Evolutionary conservation across 1,140 invertebrate genomes (phyloP), one percentile per base, ranked within the genome.

Genomic region (Ooceraea biroi): DNA sequence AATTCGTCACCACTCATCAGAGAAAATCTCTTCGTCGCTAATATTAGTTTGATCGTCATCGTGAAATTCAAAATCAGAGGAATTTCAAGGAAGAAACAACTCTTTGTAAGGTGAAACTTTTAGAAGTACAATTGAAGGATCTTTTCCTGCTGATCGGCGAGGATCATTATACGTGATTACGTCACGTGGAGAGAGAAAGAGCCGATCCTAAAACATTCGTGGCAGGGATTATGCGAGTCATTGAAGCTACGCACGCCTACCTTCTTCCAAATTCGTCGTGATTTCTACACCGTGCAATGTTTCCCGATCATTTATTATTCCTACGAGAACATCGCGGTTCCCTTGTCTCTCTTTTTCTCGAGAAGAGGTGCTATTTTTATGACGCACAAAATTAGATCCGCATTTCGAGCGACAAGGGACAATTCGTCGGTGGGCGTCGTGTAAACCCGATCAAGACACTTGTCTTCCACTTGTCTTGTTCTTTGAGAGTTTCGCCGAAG

Each of bases 351-450:
- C 3, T 55, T 19, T 55, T 7, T 22, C 52, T 44, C n/a, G 65
- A 19, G 7, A 19, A 69, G 12, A 69, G 17, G 44, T 48, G 48
- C 5, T 25, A 57, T 58, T 73, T 27, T 73, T 27, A 22, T n/a
- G 41, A 57, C 22, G 52, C 36, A 71, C 76, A 80, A 57, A 17
- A 4, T 36, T 19, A 14, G 48, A n/a, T 63, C 41, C 48, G 41
- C 48, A 22, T 57, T 58, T 11, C 30, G 7, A 0, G 44, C 36
- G 50, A 55, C 36, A 46, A 41, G 17, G 14, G 19, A 77, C 22
- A 77, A 65, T 66, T 77, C 61, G 72, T 77, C 61, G 72, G 72
- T 22, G 36, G 36, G 27, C 27, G 60, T 46, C 60, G 46, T 41
- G 44, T 3, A 36, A 69, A 69, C 1, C 36, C 30, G 22, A 55